Evolutionary conservation across 2,888 invertebrate species (phyloP), one percentile per base, ranked within the genome.

Genomic region (Tiphia femorata): DNA sequence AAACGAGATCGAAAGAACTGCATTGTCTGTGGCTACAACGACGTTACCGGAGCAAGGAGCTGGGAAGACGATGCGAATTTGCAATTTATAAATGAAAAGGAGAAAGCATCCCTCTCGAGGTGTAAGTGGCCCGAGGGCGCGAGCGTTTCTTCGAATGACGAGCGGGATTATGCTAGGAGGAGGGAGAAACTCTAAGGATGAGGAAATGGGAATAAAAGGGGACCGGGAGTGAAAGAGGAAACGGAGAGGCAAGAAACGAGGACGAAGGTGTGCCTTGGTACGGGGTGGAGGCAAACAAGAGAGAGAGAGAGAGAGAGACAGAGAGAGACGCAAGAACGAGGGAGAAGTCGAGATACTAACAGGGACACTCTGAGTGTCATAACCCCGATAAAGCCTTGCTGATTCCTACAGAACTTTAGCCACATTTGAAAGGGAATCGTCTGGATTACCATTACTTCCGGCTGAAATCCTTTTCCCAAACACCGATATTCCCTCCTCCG

Each of bases 401-500:
- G 76, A 78, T 77, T 76, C 73, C 69, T 68, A 60, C 65, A 52
- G 65, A 75, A 69, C 65, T 71, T 73, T 64, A 68, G 70, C 72
- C 68, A 71, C 72, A 70, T 75, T 75, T 73, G 72, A 73, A 75
- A 76, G 73, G 72, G 72, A 77, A 78, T 80, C 74, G 72, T 70
- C 56, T 51, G 74, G 80, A 81, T 81, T 79, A 80, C 69, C 75
- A 73, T 81, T 33, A n/a, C 73, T 79, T 80, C 78, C 76, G 65
- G 71, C 67, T 64, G 76, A 70, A 75, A 75, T 77, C 73, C 71
- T 73, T 68, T 72, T 70, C 67, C 72, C 71, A 73, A 76, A 70
- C 66, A 64, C 62, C 66, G 64, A 64, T 70, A 72, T 64, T 57
- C 60, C 51, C 59, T 46, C 52, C 55, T 59, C 58, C 43, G 50